Evolutionary conservation across 2,113 vertebrate genomes (phyloP).

Genomic region (Tautogolabrus adspersus): DNA sequence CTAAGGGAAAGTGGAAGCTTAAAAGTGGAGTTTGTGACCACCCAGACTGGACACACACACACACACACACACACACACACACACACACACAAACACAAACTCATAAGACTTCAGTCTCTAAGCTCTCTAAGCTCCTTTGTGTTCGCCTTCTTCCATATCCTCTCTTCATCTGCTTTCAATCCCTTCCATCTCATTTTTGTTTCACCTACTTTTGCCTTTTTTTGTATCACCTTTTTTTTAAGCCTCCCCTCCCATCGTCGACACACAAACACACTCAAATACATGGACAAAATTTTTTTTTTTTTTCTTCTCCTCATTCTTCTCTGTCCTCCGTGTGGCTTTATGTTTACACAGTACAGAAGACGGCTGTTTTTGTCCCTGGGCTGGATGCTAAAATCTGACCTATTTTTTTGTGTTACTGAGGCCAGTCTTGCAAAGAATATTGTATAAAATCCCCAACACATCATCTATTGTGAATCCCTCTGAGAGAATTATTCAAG

Average conservation of each 20-base stretch:
- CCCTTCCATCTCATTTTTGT: slow-evolving; percentile 41
- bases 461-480: slow-evolving; percentile 53
- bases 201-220: slow-evolving; percentile 44
- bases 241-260: background rate
- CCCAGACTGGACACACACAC: slow-evolving; percentile 6
- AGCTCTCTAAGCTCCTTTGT: slow-evolving; percentile 50
- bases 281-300: slow-evolving; percentile 10
- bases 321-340: slow-evolving; percentile 27
- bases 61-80: slow-evolving; percentile 7
- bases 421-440: slow-evolving; percentile 41
- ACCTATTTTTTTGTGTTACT: slow-evolving; percentile 56
- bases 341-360: slow-evolving; percentile 55
- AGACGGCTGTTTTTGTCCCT: slow-evolving; percentile 61
- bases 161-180: slow-evolving; percentile 45
- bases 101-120: slow-evolving; percentile 22
- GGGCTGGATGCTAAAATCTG: slow-evolving; percentile 60
- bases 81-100: slow-evolving; percentile 17
- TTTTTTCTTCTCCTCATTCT: slow-evolving; percentile 7
- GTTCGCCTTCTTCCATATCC: slow-evolving; percentile 29
- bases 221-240: slow-evolving; percentile 27
- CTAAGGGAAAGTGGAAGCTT: background rate
- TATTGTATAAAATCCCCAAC: slow-evolving; percentile 53
- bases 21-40: slow-evolving; percentile 7
- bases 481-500: slow-evolving; percentile 46
- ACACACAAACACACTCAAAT: background rate